phyloP scores from a whole-genome alignment of 2,797 vertebrate genomes.

The Lindbergichthys nudifrons region DNA sequence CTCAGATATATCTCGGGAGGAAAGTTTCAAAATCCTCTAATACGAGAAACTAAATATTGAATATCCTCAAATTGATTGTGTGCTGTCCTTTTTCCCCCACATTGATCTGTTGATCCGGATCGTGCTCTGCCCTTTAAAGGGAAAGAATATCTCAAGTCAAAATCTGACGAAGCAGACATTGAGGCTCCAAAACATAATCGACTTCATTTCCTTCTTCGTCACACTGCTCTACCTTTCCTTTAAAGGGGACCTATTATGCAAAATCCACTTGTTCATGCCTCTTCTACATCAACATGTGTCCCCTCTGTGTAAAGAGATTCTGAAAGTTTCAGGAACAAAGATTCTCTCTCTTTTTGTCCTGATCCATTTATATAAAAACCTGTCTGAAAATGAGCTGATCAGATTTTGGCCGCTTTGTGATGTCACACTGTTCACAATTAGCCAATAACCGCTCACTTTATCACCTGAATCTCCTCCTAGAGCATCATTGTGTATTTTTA shows the following conservation, averaged over 20 bases:
- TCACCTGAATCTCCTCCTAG: too few species aligned
- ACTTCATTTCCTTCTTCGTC: not conserved
- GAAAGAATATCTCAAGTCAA: slow-evolving; percentile 1
- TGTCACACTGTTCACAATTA: too few species aligned
- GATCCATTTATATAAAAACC: too few species aligned
- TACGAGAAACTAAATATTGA: slow-evolving; percentile 1
- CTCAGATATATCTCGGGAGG: slow-evolving; percentile 29
- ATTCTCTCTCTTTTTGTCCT: too few species aligned
- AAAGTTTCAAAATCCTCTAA: not conserved
- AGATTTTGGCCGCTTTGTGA: too few species aligned
- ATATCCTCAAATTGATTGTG: not conserved
- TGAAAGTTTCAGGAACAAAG: too few species aligned
- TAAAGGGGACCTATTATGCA: not conserved
- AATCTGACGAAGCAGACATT: not conserved
- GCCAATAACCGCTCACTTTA: too few species aligned
- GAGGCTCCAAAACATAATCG: not conserved
- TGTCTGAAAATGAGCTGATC: too few species aligned
- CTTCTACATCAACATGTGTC: too few species aligned
- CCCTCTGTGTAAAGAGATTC: too few species aligned
- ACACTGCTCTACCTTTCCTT: not conserved
- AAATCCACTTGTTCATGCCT: too few species aligned
- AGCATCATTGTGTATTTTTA: too few species aligned
- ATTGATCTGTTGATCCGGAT: not conserved
- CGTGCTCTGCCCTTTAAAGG: not conserved
- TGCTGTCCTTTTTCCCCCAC: not conserved